A percentile compares a stretch with the other conserved stretches of the same genome.
Evolutionary conservation across 2,888 invertebrate genomes (phyloP).

Genomic region (Physocephala rufipes): DNA sequence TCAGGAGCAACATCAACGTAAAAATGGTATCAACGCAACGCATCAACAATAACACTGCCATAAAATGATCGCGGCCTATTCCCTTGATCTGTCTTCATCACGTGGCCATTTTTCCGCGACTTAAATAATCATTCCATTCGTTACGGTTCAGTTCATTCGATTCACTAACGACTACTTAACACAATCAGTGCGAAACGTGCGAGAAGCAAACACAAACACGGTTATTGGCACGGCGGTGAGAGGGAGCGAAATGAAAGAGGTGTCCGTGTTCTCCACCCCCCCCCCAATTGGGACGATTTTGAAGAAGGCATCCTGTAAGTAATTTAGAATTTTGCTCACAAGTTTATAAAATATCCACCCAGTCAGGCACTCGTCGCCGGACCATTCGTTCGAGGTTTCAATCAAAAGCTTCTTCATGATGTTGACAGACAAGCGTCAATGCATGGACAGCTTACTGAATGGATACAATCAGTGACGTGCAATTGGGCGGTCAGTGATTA

Average conservation of each 20-base stretch:
- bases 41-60: slow-evolving; percentile 11
- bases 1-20: slow-evolving; percentile 26
- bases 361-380: neutral
- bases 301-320: neutral
- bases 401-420: neutral
- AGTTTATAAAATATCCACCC: neutral
- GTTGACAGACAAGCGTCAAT: neutral
- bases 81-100: slow-evolving; percentile 35
- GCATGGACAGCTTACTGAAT: too few relatives aligned
- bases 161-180: slow-evolving; percentile 29
- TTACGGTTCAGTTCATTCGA: neutral
- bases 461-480: too few relatives aligned
- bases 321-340: slow-evolving; percentile 1
- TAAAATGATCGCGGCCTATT: slow-evolving; percentile 13
- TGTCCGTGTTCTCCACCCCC: too few relatives aligned
- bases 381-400: slow-evolving; percentile 3
- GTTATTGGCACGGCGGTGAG: neutral
- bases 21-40: slow-evolving; percentile 26
- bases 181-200: slow-evolving; percentile 31
- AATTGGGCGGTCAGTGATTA: too few relatives aligned
- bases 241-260: neutral
- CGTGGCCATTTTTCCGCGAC: slow-evolving; percentile 38
- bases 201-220: slow-evolving; percentile 3
- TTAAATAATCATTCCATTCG: slow-evolving; percentile 32
- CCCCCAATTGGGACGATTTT: slow-evolving; percentile 2